Evolutionary conservation across 2,113 vertebrate genomes (phyloP).

Genomic region (Plestiodon gilberti): DNA sequence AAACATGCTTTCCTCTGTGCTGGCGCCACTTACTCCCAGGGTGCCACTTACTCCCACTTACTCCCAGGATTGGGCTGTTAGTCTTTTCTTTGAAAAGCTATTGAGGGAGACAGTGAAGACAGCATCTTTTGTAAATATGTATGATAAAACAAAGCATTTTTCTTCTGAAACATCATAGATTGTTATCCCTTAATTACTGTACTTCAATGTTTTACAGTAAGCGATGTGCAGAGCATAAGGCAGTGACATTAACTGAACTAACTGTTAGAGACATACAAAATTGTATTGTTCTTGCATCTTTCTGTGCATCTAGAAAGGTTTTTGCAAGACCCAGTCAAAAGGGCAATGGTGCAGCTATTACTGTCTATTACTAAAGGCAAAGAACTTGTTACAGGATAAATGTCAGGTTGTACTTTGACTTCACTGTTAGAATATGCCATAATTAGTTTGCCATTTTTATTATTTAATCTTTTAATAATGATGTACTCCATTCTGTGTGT

Average conservation of each 20-base stretch:
- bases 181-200: constrained; percentile 45
- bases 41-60: too few relatives aligned
- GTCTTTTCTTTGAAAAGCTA: not conserved
- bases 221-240: constrained; percentile 23
- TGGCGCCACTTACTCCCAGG: too few relatives aligned
- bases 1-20: too few relatives aligned
- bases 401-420: not conserved
- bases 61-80: too few relatives aligned
- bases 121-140: constrained; percentile 16
- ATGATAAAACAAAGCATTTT: constrained; percentile 40
- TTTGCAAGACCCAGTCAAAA: constrained; percentile 52
- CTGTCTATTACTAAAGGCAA: constrained; percentile 45
- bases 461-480: not conserved
- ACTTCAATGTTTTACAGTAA: constrained; percentile 35
- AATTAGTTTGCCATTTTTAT: constrained; percentile 16
- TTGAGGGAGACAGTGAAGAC: constrained; percentile 19
- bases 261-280: constrained; percentile 20
- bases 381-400: constrained; percentile 43
- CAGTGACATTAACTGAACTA: constrained; percentile 36
- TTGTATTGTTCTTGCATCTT: constrained; percentile 29
- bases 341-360: constrained; percentile 26
- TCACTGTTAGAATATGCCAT: constrained; percentile 29
- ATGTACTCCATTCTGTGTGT: not conserved
- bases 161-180: constrained; percentile 36
- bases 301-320: constrained; percentile 40